Conservation (phyloP, 2,113 vertebrate genomes). For the Tetrao urogallus region DNA sequence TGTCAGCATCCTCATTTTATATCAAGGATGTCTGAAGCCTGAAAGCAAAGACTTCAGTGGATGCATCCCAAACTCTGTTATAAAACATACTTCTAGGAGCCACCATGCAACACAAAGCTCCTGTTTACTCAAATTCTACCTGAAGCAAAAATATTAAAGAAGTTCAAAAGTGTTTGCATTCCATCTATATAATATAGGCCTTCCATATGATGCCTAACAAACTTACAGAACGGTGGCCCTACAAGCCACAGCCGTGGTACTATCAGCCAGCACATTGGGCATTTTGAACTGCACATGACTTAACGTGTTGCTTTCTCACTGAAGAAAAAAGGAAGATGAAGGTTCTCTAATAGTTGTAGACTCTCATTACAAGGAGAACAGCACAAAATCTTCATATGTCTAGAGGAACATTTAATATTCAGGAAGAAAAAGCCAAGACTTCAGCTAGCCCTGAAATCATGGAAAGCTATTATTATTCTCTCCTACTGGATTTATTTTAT, state of each 20-base stretch:
- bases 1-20: neutral
- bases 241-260: neutral
- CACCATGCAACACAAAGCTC: neutral
- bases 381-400: neutral
- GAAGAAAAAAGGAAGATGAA: neutral
- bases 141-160: neutral
- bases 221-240: neutral
- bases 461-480: neutral
- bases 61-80: neutral
- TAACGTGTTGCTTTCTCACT: neutral
- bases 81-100: neutral
- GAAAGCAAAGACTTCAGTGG: neutral
- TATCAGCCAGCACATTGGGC: neutral
- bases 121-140: neutral
- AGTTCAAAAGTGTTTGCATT: neutral
- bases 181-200: neutral
- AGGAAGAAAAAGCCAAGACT: neutral
- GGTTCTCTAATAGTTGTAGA: neutral
- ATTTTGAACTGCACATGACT: neutral
- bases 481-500: neutral
- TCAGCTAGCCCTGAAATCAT: neutral
- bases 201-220: neutral
- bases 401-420: neutral
- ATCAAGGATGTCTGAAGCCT: neutral
- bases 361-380: neutral